A percentile compares a stretch with the other conserved stretches of the same genome.
Evolutionary conservation across 2,797 vertebrate genomes (phyloP).

Genomic region (Tarsius wallacei): DNA sequence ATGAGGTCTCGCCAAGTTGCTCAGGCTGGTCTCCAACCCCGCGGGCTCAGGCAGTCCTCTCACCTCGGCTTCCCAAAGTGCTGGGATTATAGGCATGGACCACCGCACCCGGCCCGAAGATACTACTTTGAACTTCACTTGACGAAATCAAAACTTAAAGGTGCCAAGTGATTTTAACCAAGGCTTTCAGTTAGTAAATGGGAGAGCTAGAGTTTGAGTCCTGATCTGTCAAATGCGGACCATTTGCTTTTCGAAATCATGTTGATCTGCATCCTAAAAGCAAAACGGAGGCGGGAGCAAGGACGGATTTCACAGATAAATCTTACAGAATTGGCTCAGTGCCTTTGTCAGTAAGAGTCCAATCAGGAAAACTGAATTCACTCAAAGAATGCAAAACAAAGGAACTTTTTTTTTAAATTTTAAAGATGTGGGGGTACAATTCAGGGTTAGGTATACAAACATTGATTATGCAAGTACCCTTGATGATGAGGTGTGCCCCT

Average conservation of each 20-base stretch:
- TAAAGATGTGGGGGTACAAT: too few relatives aligned
- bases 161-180: not conserved
- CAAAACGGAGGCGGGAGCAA: not conserved
- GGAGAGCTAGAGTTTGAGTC: not conserved
- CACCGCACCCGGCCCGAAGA: rapidly evolving
- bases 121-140: not conserved
- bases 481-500: too few relatives aligned
- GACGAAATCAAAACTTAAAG: not conserved
- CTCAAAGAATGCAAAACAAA: constrained; percentile 57
- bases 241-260: not conserved
- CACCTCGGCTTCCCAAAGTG: too few relatives aligned
- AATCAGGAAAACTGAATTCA: constrained; percentile 39
- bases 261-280: constrained; percentile 20
- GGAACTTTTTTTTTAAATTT: not conserved
- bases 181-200: not conserved
- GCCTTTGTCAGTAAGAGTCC: not conserved
- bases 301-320: constrained; percentile 51
- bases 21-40: too few relatives aligned
- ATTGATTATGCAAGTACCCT: too few relatives aligned
- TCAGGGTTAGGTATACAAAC: too few relatives aligned
- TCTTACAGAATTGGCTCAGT: constrained; percentile 3
- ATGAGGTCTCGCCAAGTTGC: too few relatives aligned
- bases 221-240: not conserved
- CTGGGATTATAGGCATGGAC: too few relatives aligned
- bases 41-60: too few relatives aligned